phyloP scores from a whole-genome alignment of 2,797 vertebrate species.

The Thripadectes ignobilis region DNA sequence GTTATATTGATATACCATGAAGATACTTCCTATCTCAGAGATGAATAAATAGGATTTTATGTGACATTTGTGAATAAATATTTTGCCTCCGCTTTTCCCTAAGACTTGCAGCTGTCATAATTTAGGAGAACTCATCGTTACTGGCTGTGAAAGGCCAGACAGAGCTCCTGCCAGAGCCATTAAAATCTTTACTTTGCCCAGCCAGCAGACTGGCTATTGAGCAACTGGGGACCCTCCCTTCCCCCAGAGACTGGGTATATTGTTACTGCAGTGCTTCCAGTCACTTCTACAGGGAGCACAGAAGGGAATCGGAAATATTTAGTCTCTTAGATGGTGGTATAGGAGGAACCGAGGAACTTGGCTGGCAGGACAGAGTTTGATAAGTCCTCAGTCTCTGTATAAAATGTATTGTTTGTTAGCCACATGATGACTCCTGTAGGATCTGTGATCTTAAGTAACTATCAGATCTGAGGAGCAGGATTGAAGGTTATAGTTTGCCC shows the following conservation, averaged over 20 bases:
- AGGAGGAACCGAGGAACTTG: not conserved
- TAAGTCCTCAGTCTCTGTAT: not conserved
- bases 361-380: not conserved
- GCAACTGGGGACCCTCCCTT: slow-evolving; percentile 1
- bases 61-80: not conserved
- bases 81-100: not conserved
- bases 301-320: not conserved
- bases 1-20: not conserved
- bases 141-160: slow-evolving; percentile 39
- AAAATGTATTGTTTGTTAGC: not conserved
- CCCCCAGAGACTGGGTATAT: not conserved
- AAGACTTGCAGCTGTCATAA: not conserved
- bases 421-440: not conserved
- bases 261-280: not conserved
- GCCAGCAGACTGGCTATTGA: not conserved
- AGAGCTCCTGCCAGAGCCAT: not conserved
- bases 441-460: not conserved
- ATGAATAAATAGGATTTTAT: not conserved
- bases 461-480: not conserved
- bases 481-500: not conserved
- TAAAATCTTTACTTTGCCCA: not conserved
- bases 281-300: not conserved
- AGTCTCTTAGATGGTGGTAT: not conserved
- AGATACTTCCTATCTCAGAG: not conserved
- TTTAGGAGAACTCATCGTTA: not conserved